These are phyloP conservation scores for Macrotrachela quadricornifera DNA, from an alignment of 1,140 invertebrate genomes.

Conservation along the genomic window DNA sequence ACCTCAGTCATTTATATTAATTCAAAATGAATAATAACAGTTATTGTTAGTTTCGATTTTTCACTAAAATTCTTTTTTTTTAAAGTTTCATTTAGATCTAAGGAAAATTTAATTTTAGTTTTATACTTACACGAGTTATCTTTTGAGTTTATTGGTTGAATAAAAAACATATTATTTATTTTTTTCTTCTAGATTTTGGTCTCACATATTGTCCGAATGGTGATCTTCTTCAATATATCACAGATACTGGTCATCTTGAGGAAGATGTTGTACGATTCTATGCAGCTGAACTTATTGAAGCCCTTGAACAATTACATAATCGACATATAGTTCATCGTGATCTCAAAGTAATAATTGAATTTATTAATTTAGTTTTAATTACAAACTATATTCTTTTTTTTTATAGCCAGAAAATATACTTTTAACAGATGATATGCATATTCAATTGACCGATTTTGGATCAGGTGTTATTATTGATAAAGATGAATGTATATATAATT, in stretches of 20 bases:
- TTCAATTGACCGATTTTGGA: slow-evolving; percentile 88
- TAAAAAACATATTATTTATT: too few species aligned
- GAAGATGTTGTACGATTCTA: slow-evolving; percentile 72
- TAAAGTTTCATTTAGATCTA: too few species aligned
- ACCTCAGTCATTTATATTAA: too few species aligned
- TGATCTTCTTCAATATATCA: slow-evolving; percentile 70
- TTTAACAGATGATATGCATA: slow-evolving; percentile 78
- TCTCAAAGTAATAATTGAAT: background rate
- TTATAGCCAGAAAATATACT: slow-evolving; percentile 42
- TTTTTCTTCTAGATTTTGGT: slow-evolving; percentile 51
- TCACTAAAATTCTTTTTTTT: too few species aligned
- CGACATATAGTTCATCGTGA: slow-evolving; percentile 66
- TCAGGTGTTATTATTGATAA: slow-evolving; percentile 60
- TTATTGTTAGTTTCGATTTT: too few species aligned
- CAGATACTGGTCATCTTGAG: slow-evolving; percentile 70
- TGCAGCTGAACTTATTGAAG: slow-evolving; percentile 67
- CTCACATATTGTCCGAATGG: slow-evolving; percentile 81
- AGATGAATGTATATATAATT: too few species aligned
- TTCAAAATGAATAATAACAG: too few species aligned
- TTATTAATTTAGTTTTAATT: background rate
- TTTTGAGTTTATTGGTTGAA: too few species aligned
- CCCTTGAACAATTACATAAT: slow-evolving; percentile 71
- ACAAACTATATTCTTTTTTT: slow-evolving; percentile 20
- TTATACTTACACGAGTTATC: too few species aligned
- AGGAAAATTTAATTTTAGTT: too few species aligned